Percentiles rank a stretch among this genome's conserved stretches.
Evolutionary conservation across 2,113 vertebrate genomes (phyloP).

Genomic region (Nerophis ophidion): DNA sequence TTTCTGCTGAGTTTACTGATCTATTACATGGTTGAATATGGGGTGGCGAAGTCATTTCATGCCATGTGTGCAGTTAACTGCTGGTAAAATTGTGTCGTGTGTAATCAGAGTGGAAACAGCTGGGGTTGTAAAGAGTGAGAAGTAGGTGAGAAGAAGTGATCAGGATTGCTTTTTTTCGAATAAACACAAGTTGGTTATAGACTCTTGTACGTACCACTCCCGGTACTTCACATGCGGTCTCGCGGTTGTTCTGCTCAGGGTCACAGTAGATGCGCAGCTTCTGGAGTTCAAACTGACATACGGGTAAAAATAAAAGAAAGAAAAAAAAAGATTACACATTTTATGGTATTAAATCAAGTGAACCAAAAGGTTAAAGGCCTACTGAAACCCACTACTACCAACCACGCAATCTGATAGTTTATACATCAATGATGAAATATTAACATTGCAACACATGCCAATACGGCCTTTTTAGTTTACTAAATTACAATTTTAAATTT

Average conservation of each 20-base stretch:
- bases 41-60: background rate
- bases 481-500: too few species aligned
- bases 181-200: slow-evolving; percentile 2
- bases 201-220: slow-evolving; percentile 83
- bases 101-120: slow-evolving; percentile 30
- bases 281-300: slow-evolving; percentile 88
- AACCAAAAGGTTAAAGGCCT: too few species aligned
- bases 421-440: too few species aligned
- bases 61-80: slow-evolving; percentile 5
- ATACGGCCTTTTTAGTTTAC: too few species aligned
- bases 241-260: slow-evolving; percentile 89
- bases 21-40: slow-evolving; percentile 10
- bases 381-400: too few species aligned
- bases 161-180: slow-evolving; percentile 18
- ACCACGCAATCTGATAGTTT: too few species aligned
- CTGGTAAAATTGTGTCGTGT: slow-evolving; percentile 3
- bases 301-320: background rate
- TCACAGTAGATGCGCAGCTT: slow-evolving; percentile 96
- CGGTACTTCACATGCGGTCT: slow-evolving; percentile 93
- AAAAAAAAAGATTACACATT: background rate
- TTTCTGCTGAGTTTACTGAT: slow-evolving; percentile 31
- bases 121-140: slow-evolving; percentile 6
- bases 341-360: background rate
- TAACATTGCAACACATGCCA: too few species aligned
- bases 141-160: slow-evolving; percentile 29